phyloP scores from a whole-genome alignment of 2,113 vertebrate genomes.

The Lasiurus borealis region DNA sequence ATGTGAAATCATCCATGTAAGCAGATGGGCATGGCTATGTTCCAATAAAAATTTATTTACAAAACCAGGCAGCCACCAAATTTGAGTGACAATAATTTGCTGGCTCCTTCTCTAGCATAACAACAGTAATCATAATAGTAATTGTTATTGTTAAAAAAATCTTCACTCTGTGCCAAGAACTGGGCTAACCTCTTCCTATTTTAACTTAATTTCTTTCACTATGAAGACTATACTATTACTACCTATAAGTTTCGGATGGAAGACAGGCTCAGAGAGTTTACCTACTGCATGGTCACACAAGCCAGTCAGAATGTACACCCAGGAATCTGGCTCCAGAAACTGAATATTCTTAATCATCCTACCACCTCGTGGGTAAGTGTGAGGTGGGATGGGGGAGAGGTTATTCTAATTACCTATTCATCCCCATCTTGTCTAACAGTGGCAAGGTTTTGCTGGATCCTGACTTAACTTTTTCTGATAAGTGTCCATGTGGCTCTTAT shows the following conservation, averaged over 20 bases:
- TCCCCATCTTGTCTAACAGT: neutral
- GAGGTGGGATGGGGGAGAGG: neutral
- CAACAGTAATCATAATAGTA: neutral
- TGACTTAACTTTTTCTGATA: neutral
- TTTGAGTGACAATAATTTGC: neutral
- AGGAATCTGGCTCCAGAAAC: neutral
- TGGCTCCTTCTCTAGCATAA: neutral
- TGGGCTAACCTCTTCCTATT: neutral
- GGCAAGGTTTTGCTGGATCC: neutral
- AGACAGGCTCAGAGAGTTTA: neutral
- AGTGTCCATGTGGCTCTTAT: neutral
- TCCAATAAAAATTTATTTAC: neutral
- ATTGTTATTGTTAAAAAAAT: neutral
- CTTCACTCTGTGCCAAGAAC: neutral
- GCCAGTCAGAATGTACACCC: neutral
- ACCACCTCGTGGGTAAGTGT: neutral
- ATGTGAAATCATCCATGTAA: neutral
- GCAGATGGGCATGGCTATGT: neutral
- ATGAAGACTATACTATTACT: neutral
- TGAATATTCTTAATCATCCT: neutral
- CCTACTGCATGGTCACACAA: neutral
- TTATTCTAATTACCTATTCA: neutral
- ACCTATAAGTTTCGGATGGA: neutral
- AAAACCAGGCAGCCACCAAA: neutral
- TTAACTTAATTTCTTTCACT: conserved; percentile 1